These are phyloP conservation scores for Peromyscus californicus DNA, from an alignment of 2,113 vertebrate species.

Conservation along the genomic window DNA sequence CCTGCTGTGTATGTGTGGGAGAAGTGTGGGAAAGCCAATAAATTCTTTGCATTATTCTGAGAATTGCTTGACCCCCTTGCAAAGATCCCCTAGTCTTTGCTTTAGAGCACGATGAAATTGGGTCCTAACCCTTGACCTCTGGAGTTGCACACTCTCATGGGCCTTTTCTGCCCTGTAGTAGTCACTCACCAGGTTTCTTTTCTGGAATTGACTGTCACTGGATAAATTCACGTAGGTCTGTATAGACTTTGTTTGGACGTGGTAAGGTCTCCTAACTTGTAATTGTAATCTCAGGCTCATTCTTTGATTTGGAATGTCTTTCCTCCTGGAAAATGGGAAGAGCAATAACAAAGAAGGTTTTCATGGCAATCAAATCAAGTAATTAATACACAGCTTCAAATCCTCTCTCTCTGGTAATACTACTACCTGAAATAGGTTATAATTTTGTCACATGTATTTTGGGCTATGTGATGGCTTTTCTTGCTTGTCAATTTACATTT, in stretches of 20 bases:
- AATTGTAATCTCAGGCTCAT: background rate
- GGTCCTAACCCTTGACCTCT: conserved; percentile 30
- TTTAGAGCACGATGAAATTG: conserved; percentile 10
- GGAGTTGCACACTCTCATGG: background rate
- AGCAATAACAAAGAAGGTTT: background rate
- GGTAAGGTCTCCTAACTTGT: background rate
- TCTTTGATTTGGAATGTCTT: conserved; percentile 11
- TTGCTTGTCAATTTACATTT: background rate
- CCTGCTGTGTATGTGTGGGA: background rate
- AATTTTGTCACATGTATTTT: conserved; percentile 41
- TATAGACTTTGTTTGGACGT: background rate
- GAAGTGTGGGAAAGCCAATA: background rate
- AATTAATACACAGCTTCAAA: background rate
- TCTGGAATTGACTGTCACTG: background rate
- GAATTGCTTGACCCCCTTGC: background rate
- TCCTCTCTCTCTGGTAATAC: conserved; percentile 40
- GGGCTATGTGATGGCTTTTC: background rate
- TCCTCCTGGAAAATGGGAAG: background rate
- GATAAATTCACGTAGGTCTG: background rate
- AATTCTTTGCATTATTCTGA: background rate
- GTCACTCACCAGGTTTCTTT: background rate
- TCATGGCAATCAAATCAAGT: background rate
- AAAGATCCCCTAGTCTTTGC: background rate
- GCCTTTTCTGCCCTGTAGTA: background rate
- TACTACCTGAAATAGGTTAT: background rate